These are phyloP conservation scores for Proales similis DNA, from an alignment of 1,140 invertebrate species.

Conservation along the genomic window DNA sequence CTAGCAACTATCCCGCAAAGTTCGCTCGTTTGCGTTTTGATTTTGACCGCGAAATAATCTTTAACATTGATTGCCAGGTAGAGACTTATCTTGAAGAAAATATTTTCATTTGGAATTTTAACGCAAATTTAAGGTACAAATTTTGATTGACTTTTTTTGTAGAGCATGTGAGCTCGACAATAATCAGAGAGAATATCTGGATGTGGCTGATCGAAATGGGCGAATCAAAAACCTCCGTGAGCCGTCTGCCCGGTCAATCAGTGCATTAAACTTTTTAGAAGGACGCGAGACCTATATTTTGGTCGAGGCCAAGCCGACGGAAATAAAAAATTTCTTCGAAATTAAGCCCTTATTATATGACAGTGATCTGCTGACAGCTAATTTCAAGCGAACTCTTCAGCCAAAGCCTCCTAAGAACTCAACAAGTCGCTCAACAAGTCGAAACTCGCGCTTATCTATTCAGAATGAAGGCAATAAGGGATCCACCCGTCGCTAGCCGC, in stretches of 20 bases:
- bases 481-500: too few relatives aligned
- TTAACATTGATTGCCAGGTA: conserved; percentile 29
- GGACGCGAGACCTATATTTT: conserved; percentile 22
- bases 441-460: too few relatives aligned
- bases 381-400: conserved; percentile 13
- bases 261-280: conserved; percentile 1
- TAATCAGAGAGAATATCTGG: neutral
- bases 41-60: conserved; percentile 13
- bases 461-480: too few relatives aligned
- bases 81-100: neutral
- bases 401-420: neutral
- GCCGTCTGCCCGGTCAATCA: neutral
- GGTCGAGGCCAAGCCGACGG: neutral
- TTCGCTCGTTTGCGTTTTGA: conserved; percentile 19
- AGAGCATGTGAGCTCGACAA: neutral
- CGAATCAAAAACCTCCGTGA: conserved; percentile 10
- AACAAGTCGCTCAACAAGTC: conserved; percentile 13
- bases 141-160: conserved; percentile 4
- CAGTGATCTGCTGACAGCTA: conserved; percentile 6
- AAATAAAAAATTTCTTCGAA: neutral
- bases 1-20: too few relatives aligned
- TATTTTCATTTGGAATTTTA: neutral
- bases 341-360: neutral
- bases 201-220: conserved; percentile 16
- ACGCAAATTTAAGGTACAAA: neutral